Percentiles rank a stretch among this genome's conserved stretches.
phyloP scores from a whole-genome alignment of 2,888 invertebrate genomes.

The Tipula unca region DNA sequence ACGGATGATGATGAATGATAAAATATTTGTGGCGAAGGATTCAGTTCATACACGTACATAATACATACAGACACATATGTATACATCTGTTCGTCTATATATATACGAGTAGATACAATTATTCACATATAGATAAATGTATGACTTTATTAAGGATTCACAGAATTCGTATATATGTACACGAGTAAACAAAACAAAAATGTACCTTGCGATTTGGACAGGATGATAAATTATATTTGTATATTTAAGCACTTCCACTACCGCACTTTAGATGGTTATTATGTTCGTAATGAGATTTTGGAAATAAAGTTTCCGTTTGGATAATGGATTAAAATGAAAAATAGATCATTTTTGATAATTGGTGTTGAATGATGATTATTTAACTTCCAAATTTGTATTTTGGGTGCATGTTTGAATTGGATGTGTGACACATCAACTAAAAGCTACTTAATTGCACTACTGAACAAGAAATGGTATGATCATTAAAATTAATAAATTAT shows the following conservation, averaged over 20 bases:
- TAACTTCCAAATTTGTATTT: no score
- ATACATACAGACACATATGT: neutral
- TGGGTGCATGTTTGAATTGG: no score
- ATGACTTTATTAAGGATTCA: neutral
- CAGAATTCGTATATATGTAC: neutral
- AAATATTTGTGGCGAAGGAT: neutral
- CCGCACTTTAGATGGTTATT: neutral
- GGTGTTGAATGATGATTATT: neutral
- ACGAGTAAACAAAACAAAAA: neutral
- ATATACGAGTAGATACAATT: neutral
- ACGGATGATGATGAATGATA: slow-evolving; percentile 4
- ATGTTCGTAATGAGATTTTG: neutral
- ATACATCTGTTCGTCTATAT: neutral
- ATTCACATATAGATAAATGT: neutral
- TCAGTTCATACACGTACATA: neutral
- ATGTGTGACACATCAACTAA: no score
- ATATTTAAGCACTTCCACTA: neutral
- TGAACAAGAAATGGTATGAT: no score
- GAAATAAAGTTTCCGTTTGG: neutral
- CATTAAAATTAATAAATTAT: no score
- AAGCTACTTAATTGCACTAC: no score
- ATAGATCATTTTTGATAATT: neutral
- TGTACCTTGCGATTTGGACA: neutral
- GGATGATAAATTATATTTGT: neutral
- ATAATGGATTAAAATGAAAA: neutral